phyloP scores from a whole-genome alignment of 2,113 vertebrate genomes.

The Redunca redunca region DNA sequence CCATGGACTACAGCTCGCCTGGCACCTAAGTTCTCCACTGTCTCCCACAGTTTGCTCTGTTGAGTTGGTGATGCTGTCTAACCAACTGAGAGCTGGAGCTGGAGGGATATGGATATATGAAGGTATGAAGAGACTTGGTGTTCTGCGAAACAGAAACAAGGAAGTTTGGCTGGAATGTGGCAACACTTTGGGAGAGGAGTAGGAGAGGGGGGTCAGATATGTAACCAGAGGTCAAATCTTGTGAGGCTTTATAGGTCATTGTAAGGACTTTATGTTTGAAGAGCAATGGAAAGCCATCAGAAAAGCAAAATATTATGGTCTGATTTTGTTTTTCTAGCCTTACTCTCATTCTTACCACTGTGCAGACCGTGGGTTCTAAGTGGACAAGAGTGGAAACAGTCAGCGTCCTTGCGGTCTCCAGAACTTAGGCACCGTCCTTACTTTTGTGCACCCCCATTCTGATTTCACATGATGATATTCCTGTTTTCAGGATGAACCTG shows the following conservation, averaged over 20 bases:
- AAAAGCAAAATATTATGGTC: not conserved
- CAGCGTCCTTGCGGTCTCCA: not conserved
- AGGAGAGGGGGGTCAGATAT: not conserved
- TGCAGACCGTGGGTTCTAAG: not conserved
- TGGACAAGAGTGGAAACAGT: not conserved
- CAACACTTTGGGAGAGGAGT: not conserved
- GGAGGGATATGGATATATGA: not conserved
- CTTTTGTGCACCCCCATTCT: not conserved
- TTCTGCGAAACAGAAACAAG: not conserved
- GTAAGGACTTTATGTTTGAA: not conserved
- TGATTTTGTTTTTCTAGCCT: not conserved
- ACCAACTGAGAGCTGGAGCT: not conserved
- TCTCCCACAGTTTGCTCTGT: not conserved
- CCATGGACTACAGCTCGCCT: accelerated
- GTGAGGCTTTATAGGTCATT: not conserved
- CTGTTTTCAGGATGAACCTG: not conserved
- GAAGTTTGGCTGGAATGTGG: not conserved
- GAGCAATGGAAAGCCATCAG: not conserved
- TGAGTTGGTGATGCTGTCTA: not conserved
- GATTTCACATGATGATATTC: not conserved
- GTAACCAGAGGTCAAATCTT: not conserved
- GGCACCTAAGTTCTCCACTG: not conserved
- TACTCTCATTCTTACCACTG: not conserved
- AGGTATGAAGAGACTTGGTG: not conserved
- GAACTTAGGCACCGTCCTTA: not conserved